Evolutionary conservation across 2,797 vertebrate species (phyloP), one percentile per base, ranked within the genome.

Genomic region (Danio tinwini): DNA sequence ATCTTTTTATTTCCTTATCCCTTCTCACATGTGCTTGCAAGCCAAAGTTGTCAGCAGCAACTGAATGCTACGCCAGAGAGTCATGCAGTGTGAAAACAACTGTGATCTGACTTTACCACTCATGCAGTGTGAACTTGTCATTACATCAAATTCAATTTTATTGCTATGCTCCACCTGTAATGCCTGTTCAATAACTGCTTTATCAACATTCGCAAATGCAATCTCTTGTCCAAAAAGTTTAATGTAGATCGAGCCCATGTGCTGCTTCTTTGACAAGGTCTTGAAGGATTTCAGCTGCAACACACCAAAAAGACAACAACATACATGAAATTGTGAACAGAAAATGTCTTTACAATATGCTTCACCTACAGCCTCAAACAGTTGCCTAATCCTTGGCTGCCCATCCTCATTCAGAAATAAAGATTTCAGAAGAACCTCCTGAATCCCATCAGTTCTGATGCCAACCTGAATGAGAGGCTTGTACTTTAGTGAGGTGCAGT

Each of bases 151-250:
- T 17, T 6, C 17, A 40, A 14, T 29, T 0, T 14, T 65, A 50
- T 6, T 2, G 39, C n/a, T 47, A 13, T 49, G 39, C 52, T 61
- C 53, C 91, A 96, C 96, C 89, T 92, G 83, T 65, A 92, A 69
- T 82, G 82, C 69, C 42, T 90, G 84, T 75, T 93, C 88, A 40
- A 95, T 86, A 50, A 89, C 14, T 0, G 83, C 67, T 91, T 93
- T 94, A 86, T 94, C 90, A 37, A 95, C 59, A 83, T 81, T 85
- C 65, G 85, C 88, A 82, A 90, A 96, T 76, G 92, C 88, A 37
- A 96, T 1, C 86, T 95, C 94, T 86, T 97, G 93, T 82, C 88
- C 92, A 78, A 96, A 91, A 76, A 95, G 82, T 88, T 94, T 97
- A 79, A 94, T 0, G 78, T 93, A 93, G 45, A 87, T 14, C 0